Base-by-base conservation (phyloP, 2,888 invertebrate species). In the Cerceris ruficornis region DNA sequence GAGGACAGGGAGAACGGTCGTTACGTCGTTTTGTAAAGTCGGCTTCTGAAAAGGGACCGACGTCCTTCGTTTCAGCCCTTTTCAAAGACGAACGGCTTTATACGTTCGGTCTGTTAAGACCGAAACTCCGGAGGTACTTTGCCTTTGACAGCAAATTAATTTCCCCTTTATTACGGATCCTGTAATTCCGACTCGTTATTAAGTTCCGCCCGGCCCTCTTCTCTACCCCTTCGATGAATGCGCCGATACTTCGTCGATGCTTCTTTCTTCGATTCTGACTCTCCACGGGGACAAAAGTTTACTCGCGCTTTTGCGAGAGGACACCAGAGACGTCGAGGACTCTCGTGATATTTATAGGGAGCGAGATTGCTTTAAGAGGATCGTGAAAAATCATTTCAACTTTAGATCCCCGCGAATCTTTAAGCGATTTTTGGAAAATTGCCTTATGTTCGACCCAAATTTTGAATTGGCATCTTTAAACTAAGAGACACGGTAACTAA, bases 1-100 rank as follows among this genome's bases (percentile, higher is more conserved):
- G 15, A 9, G 39, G 39, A 15, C 54, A 55, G 15, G 7, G 14
- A n/a, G 14, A 39, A 66, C 52, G 42, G 66, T 75, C 61, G 84
- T 76, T 72, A 75, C 59, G 73, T n/a, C 59, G 73, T 81, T 78
- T 67, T 61, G 81, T 69, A 65, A 73, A 64, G 78, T 58, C 65
- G 65, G 15, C 60, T 61, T 14, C 17, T 54, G 46, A 54, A 78
- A 54, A 69, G 65, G 13, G 11, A 17, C 28, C 55, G 55, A 0
- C 55, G 55, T 17, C 59, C 42, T 14, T 41, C 62, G 7, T 13
- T 17, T 13, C 14, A 49, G 17, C 28, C 49, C 14, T 52, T 67
- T 66, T 69, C 65, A 73, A 79, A 78, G 66, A 17, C 58, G 49
- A 43, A 28, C 50, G 50, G 17, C 64, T 58, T 75, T 77, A 41